Conservation (phyloP, 2,797 vertebrate genomes). For the Gastrophryne carolinensis region DNA sequence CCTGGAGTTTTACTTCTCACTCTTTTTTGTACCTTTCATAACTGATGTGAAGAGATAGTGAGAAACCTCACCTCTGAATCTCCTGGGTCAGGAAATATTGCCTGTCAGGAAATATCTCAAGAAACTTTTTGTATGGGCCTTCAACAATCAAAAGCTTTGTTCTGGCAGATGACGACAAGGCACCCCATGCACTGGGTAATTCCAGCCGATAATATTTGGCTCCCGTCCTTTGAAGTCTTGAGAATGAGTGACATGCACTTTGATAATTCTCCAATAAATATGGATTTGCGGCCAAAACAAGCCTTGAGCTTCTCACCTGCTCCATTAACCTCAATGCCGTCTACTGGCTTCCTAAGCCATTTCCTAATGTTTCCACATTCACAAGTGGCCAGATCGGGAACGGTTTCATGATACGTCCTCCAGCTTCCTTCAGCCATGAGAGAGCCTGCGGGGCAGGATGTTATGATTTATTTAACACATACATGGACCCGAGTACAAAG, state of each 20-base stretch:
- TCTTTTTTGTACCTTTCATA: too few species aligned
- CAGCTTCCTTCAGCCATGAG: conserved; percentile 66
- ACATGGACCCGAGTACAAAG: conserved; percentile 63
- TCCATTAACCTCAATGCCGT: conserved; percentile 90
- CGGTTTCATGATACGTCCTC: conserved; percentile 62
- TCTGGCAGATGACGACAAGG: background rate
- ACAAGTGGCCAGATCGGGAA: conserved; percentile 85
- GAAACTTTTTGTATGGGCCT: too few species aligned
- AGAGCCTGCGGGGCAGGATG: conserved; percentile 83
- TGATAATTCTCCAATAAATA: conserved; percentile 74
- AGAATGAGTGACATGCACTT: conserved; percentile 70
- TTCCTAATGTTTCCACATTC: conserved; percentile 85
- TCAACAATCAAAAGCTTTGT: too few species aligned
- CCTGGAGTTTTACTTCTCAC: too few species aligned
- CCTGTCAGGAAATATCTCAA: too few species aligned
- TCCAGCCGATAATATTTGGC: conserved; percentile 63
- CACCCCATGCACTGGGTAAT: conserved; percentile 16
- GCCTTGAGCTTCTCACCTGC: conserved; percentile 85
- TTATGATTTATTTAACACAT: conserved; percentile 86
- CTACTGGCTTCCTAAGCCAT: conserved; percentile 78
- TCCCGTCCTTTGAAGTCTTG: conserved; percentile 75
- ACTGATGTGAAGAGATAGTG: too few species aligned
- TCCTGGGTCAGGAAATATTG: too few species aligned
- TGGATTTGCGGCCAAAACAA: conserved; percentile 80
- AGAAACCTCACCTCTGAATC: too few species aligned